A percentile compares a stretch with the other conserved stretches of the same genome.
Conservation (phyloP, 2,113 vertebrate genomes). For the Myrmecophaga tridactyla region DNA sequence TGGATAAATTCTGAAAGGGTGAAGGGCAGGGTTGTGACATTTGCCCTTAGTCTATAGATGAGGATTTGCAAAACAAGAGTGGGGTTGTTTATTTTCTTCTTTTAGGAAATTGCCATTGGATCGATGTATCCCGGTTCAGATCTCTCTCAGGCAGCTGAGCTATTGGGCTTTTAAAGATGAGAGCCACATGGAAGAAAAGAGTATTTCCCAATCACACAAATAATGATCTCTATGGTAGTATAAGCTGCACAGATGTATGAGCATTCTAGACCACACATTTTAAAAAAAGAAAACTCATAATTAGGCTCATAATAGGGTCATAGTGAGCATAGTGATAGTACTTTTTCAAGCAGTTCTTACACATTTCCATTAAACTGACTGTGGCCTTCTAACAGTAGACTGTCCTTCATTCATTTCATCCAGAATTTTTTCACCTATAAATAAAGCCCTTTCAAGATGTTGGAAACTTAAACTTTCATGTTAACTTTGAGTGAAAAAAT, state of each 20-base stretch:
- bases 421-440: constrained; percentile 17
- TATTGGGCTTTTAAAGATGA: constrained; percentile 37
- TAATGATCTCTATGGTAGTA: not conserved
- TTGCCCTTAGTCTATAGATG: not conserved
- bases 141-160: constrained; percentile 5
- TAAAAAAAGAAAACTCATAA: not conserved
- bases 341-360: not conserved
- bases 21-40: not conserved
- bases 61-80: constrained; percentile 31
- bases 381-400: not conserved
- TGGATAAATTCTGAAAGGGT: constrained; percentile 40
- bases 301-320: not conserved
- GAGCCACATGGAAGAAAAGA: not conserved
- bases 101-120: constrained; percentile 17
- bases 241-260: not conserved
- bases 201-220: not conserved
- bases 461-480: constrained; percentile 36
- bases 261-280: constrained; percentile 13
- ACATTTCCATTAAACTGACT: not conserved
- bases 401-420: not conserved
- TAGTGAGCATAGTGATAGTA: not conserved
- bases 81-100: constrained; percentile 33
- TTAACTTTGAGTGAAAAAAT: not conserved
- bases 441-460: not conserved
- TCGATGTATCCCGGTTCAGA: constrained; percentile 17